Evolutionary conservation across 2,888 invertebrate species (phyloP).

Genomic region (Neoitamus cyanurus): DNA sequence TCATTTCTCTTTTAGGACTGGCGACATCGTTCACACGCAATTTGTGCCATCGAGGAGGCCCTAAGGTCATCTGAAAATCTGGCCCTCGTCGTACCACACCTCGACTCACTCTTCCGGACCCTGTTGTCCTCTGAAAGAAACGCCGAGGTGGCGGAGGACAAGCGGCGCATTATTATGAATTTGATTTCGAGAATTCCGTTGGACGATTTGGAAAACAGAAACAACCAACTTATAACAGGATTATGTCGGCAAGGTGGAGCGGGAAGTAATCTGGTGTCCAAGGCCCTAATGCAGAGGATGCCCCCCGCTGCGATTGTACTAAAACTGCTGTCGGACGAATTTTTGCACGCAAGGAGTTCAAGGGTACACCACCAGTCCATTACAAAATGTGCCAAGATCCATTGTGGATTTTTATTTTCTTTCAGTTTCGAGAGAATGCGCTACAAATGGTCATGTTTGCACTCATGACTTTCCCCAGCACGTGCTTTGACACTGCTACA

Average conservation of each 20-base stretch:
- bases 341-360: constrained; percentile 66
- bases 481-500: constrained; percentile 74
- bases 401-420: not conserved
- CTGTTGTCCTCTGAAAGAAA: constrained; percentile 74
- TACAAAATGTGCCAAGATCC: not conserved
- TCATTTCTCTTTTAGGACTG: constrained; percentile 60
- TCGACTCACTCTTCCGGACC: constrained; percentile 73
- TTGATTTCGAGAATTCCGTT: constrained; percentile 64
- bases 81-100: constrained; percentile 70
- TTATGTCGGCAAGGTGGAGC: constrained; percentile 65
- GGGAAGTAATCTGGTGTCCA: constrained; percentile 66
- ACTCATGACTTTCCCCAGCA: constrained; percentile 81
- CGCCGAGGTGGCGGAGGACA: constrained; percentile 64
- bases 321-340: constrained; percentile 65
- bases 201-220: constrained; percentile 65
- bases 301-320: constrained; percentile 66
- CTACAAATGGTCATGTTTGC: constrained; percentile 81
- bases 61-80: constrained; percentile 69
- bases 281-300: constrained; percentile 66
- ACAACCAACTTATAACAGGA: constrained; percentile 64
- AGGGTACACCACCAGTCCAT: constrained; percentile 60
- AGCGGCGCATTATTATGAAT: constrained; percentile 63
- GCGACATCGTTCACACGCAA: constrained; percentile 63
- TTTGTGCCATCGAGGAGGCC: constrained; percentile 61
- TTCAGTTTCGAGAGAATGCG: constrained; percentile 77